Conservation (phyloP, 2,888 invertebrate genomes). For the Chaitophorus viminalis region DNA sequence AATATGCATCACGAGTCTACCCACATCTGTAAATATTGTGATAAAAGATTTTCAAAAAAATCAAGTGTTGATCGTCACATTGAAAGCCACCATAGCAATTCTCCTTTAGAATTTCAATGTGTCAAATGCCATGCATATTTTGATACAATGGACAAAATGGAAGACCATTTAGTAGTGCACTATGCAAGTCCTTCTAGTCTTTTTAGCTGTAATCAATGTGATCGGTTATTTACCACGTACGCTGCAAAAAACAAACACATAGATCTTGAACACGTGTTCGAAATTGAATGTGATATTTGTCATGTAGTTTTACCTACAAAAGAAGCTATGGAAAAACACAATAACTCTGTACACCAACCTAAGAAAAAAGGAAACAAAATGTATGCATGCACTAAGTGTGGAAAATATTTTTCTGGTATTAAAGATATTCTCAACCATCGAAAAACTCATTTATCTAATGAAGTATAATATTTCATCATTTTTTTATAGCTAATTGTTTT, state of each 20-base stretch:
- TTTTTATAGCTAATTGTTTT: not conserved
- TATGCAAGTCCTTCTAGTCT: conserved; percentile 30
- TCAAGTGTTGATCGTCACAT: conserved; percentile 35
- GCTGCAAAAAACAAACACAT: conserved; percentile 47
- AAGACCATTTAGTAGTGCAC: conserved; percentile 53
- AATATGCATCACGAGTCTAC: not conserved
- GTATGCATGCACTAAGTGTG: conserved; percentile 43
- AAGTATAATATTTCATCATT: not conserved
- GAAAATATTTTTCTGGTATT: conserved; percentile 47
- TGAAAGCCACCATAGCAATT: conserved; percentile 2
- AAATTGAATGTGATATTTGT: conserved; percentile 52
- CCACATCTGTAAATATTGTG: conserved; percentile 44
- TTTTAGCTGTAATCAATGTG: conserved; percentile 47
- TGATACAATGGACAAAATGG: conserved; percentile 55
- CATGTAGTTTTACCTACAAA: conserved; percentile 50
- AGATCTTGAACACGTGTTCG: conserved; percentile 38
- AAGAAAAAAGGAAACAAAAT: conserved; percentile 42
- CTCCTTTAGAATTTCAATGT: conserved; percentile 51
- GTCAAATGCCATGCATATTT: conserved; percentile 57
- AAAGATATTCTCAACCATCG: conserved; percentile 55
- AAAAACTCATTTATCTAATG: conserved; percentile 28
- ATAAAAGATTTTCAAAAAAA: conserved; percentile 49
- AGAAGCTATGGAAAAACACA: conserved; percentile 58
- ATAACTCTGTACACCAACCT: conserved; percentile 45
- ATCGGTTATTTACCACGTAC: conserved; percentile 28